A percentile compares a stretch with the other conserved stretches of the same genome.
Evolutionary conservation across 2,797 vertebrate species (phyloP).

Genomic region (Falco peregrinus): DNA sequence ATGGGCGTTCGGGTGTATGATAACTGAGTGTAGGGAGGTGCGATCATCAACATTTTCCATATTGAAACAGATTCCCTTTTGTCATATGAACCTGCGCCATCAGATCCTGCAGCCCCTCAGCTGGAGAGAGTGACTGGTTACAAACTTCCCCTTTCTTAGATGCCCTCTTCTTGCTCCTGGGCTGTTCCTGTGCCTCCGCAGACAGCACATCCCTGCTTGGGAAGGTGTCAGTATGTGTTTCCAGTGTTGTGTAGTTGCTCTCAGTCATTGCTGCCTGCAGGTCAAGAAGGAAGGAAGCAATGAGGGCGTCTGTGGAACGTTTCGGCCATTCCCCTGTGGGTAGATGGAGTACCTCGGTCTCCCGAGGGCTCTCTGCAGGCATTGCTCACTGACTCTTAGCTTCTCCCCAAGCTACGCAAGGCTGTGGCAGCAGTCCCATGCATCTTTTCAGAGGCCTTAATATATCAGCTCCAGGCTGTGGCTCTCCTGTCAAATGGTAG

Average conservation of each 20-base stretch:
- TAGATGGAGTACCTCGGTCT: neutral
- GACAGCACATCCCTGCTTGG: neutral
- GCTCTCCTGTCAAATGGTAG: neutral
- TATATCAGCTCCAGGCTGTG: neutral
- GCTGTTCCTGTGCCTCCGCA: neutral
- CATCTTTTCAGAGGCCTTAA: neutral
- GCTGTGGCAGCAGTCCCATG: neutral
- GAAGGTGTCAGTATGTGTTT: neutral
- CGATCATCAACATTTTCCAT: neutral
- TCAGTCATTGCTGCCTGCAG: neutral
- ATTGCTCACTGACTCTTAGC: neutral
- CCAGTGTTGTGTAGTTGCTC: neutral
- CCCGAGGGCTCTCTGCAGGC: neutral
- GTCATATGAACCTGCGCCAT: accelerated
- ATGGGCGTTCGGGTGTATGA: neutral
- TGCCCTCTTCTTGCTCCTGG: neutral
- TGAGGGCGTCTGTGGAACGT: accelerated
- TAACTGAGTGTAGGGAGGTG: neutral
- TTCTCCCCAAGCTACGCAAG: neutral
- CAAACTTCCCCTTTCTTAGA: neutral
- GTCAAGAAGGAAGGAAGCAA: neutral
- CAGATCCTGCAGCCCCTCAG: neutral
- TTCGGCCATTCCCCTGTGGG: neutral
- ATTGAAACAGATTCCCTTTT: neutral
- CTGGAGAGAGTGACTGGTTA: neutral